A percentile compares a stretch with the other conserved stretches of the same genome.
Conservation (phyloP, 2,113 vertebrate genomes). For the Erinaceus europaeus region DNA sequence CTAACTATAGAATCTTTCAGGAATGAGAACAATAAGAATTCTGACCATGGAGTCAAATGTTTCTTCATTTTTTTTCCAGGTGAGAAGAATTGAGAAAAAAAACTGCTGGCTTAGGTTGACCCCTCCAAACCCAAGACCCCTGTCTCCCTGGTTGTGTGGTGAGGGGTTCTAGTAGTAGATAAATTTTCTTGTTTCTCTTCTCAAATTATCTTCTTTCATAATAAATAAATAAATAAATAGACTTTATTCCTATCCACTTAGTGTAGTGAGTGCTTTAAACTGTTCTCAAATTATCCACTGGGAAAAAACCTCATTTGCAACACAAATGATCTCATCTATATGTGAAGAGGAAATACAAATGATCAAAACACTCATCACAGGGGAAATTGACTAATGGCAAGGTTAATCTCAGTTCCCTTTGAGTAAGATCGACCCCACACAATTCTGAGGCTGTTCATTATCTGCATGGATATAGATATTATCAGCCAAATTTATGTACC, state of each 20-base stretch:
- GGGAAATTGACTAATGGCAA: not conserved
- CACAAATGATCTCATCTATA: conserved; percentile 21
- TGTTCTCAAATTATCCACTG: conserved; percentile 24
- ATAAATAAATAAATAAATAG: not conserved
- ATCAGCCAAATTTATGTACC: not conserved
- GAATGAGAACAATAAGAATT: not conserved
- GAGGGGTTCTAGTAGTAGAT: not conserved
- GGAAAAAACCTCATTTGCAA: conserved; percentile 22
- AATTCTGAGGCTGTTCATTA: not conserved
- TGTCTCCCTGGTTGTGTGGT: not conserved
- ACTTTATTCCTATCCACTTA: not conserved
- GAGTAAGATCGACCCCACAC: not conserved
- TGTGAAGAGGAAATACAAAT: conserved; percentile 17
- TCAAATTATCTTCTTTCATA: conserved; percentile 6
- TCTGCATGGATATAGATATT: not conserved
- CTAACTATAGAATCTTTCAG: not conserved
- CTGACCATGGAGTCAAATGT: not conserved
- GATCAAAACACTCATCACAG: not conserved
- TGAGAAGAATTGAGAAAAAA: not conserved
- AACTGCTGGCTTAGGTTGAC: not conserved
- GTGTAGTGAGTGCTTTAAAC: not conserved
- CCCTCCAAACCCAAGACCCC: not conserved
- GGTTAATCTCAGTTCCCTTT: not conserved
- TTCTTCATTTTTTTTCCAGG: not conserved
- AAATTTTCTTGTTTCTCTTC: not conserved